Evolutionary conservation across 1,140 invertebrate species (phyloP).

Genomic region (Arctopsyche grandis): DNA sequence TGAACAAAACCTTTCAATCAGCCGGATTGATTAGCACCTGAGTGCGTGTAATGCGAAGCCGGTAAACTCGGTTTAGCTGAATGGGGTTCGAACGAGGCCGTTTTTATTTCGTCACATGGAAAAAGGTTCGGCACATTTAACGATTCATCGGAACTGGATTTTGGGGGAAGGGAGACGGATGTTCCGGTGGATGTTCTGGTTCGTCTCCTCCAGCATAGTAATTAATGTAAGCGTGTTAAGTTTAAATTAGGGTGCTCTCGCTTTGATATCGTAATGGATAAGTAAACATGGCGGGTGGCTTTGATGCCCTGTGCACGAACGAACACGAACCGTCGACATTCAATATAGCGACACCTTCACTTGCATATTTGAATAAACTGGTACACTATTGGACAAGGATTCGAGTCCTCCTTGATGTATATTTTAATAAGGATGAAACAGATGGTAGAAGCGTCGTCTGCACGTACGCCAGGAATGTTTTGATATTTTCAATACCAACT

Average conservation of each 20-base stretch:
- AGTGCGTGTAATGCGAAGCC: too few species aligned
- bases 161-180: not conserved
- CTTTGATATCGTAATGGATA: conserved; percentile 47
- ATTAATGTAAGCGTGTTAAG: conserved; percentile 43
- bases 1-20: too few species aligned
- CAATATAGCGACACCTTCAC: conserved; percentile 13
- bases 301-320: conserved; percentile 5
- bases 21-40: too few species aligned
- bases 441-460: too few species aligned
- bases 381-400: not conserved
- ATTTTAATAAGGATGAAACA: not conserved
- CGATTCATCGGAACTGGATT: not conserved
- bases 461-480: too few species aligned
- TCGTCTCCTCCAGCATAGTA: conserved; percentile 1
- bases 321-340: conserved; percentile 6
- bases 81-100: too few species aligned
- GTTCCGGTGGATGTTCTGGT: not conserved
- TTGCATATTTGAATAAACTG: conserved; percentile 34
- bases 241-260: conserved; percentile 36
- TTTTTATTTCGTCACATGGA: too few species aligned
- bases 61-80: too few species aligned
- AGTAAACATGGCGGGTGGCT: conserved; percentile 37
- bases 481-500: too few species aligned
- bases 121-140: too few species aligned
- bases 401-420: not conserved